phyloP scores from a whole-genome alignment of 2,113 vertebrate species.

The Pseudopodoces humilis region DNA sequence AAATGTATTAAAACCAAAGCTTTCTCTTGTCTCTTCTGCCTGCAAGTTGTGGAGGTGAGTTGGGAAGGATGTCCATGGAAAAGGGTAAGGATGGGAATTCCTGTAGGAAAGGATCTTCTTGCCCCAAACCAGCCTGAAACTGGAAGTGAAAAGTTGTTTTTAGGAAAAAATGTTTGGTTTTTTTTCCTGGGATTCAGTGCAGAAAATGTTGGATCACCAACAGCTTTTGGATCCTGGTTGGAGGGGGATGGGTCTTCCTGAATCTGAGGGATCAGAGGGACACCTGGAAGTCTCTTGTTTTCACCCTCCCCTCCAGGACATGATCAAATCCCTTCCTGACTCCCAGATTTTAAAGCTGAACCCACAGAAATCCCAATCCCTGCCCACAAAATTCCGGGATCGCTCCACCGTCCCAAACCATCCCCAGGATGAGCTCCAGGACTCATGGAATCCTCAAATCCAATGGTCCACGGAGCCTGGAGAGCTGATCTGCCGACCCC shows the following conservation, averaged over 20 bases:
- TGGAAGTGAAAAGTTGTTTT: neutral
- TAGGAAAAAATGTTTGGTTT: neutral
- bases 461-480: fast-evolving
- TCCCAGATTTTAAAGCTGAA: neutral
- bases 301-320: neutral
- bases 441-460: neutral
- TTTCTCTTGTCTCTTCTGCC: neutral
- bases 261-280: neutral
- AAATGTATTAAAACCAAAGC: neutral
- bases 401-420: neutral
- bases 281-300: neutral
- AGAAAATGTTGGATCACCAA: neutral
- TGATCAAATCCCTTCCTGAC: neutral
- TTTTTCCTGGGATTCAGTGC: neutral
- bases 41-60: conserved; percentile 31
- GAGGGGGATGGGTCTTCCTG: neutral
- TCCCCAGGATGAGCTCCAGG: neutral
- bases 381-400: neutral
- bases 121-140: neutral
- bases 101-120: neutral
- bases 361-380: neutral
- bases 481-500: neutral
- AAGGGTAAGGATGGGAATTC: neutral
- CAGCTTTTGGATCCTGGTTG: neutral
- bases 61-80: neutral